A percentile compares a stretch with the other conserved stretches of the same genome.
Conservation (phyloP, 2,888 invertebrate species). For the Drosophila kokeensis region DNA sequence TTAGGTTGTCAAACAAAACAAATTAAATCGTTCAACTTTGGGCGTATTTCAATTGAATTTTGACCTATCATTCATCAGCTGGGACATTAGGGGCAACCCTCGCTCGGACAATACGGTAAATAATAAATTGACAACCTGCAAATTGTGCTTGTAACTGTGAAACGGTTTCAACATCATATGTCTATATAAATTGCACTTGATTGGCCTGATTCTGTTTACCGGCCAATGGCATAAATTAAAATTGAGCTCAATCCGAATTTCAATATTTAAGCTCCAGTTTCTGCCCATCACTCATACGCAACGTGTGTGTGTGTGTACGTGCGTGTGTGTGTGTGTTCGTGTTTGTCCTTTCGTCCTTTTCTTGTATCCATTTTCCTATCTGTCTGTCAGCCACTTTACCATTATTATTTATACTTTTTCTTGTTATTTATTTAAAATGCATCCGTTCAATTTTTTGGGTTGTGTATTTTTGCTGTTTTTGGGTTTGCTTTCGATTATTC, state of each 20-base stretch:
- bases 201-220: conserved; percentile 73
- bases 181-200: conserved; percentile 80
- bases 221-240: conserved; percentile 78
- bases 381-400: conserved; percentile 36
- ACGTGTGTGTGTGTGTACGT: neutral
- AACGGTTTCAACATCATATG: conserved; percentile 73
- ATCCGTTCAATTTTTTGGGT: conserved; percentile 1
- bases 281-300: conserved; percentile 65
- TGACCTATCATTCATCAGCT: neutral
- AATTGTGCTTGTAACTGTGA: conserved; percentile 61
- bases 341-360: neutral
- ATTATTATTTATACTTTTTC: conserved; percentile 58
- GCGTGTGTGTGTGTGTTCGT: neutral
- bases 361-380: conserved; percentile 3
- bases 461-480: conserved; percentile 1
- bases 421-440: conserved; percentile 71
- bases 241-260: conserved; percentile 35
- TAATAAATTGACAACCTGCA: conserved; percentile 71
- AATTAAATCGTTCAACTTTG: neutral
- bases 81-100: conserved; percentile 32
- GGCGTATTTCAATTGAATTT: neutral
- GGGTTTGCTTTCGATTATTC: conserved; percentile 10
- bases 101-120: conserved; percentile 50
- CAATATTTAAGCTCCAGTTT: conserved; percentile 15
- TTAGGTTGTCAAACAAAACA: neutral